Conservation (phyloP, 2,888 invertebrate species). For the Druceiella hillmani region DNA sequence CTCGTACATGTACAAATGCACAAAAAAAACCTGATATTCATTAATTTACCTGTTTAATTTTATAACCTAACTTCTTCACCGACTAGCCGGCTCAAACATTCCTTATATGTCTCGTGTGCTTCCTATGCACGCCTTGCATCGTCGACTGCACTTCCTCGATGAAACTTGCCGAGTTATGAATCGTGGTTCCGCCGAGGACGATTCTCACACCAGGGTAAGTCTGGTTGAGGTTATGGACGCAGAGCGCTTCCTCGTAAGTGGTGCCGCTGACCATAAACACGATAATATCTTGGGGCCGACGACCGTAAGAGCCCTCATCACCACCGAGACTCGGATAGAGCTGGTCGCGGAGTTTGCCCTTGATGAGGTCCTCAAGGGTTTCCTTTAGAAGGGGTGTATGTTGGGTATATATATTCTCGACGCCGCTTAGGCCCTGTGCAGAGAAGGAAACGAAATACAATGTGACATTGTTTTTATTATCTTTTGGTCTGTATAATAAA, state of each 20-base stretch:
- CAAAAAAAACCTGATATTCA: no score
- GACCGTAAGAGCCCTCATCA: slow-evolving; percentile 41
- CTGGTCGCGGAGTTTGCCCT: slow-evolving; percentile 83
- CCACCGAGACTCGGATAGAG: slow-evolving; percentile 79
- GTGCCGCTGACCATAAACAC: slow-evolving; percentile 95
- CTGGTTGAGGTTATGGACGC: slow-evolving; percentile 70
- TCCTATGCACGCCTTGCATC: slow-evolving; percentile 59
- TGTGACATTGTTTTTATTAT: no score
- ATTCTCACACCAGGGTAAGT: slow-evolving; percentile 69
- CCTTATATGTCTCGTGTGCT: slow-evolving; percentile 53
- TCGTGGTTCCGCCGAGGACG: slow-evolving; percentile 84
- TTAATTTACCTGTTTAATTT: no score
- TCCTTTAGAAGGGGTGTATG: slow-evolving; percentile 91
- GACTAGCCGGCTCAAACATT: no score
- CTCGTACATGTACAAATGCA: no score
- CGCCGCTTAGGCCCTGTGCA: slow-evolving; percentile 76
- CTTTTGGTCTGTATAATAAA: no score
- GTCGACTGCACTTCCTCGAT: slow-evolving; percentile 68
- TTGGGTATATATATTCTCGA: slow-evolving; percentile 99
- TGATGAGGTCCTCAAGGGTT: slow-evolving; percentile 83
- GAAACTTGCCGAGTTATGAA: slow-evolving; percentile 84
- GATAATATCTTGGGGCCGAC: slow-evolving; percentile 87
- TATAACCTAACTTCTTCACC: no score
- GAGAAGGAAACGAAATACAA: slow-evolving; percentile 7
- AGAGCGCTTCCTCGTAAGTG: slow-evolving; percentile 92